These are phyloP conservation scores for Ophraella communa DNA, from an alignment of 2,888 invertebrate genomes.

Conservation along the genomic window DNA sequence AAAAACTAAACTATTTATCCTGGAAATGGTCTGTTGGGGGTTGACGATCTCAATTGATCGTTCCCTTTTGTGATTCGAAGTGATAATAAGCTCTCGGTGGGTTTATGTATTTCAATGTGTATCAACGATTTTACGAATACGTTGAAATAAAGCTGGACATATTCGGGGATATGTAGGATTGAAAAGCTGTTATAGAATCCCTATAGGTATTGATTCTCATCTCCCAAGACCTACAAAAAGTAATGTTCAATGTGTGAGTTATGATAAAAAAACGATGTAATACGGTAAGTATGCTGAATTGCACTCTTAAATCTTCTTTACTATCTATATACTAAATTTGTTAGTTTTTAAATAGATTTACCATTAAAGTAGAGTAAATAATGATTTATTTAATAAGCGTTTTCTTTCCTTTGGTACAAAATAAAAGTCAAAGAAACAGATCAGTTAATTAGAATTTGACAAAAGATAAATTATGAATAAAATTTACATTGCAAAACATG, in stretches of 20 bases:
- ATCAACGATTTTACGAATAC: slow-evolving; percentile 5
- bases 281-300: too few species aligned
- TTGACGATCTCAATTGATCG: neutral
- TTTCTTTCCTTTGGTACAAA: too few species aligned
- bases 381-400: too few species aligned
- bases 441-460: too few species aligned
- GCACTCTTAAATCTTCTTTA: too few species aligned
- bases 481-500: too few species aligned
- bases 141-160: slow-evolving; percentile 16
- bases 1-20: neutral
- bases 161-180: neutral
- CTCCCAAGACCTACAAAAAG: neutral
- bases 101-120: slow-evolving; percentile 17
- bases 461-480: too few species aligned
- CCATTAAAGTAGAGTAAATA: too few species aligned
- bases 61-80: slow-evolving; percentile 1
- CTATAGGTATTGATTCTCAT: neutral
- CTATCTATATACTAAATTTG: too few species aligned
- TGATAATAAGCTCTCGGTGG: slow-evolving; percentile 1
- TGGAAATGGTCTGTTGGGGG: neutral
- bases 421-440: too few species aligned
- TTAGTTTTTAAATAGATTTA: too few species aligned
- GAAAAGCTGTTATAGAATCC: neutral
- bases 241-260: neutral
- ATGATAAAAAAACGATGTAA: neutral